These are phyloP conservation scores for Apostichopus parvimensis DNA, from an alignment of 35 echinoderm and acorn worm genomes.

Conservation along the genomic window DNA sequence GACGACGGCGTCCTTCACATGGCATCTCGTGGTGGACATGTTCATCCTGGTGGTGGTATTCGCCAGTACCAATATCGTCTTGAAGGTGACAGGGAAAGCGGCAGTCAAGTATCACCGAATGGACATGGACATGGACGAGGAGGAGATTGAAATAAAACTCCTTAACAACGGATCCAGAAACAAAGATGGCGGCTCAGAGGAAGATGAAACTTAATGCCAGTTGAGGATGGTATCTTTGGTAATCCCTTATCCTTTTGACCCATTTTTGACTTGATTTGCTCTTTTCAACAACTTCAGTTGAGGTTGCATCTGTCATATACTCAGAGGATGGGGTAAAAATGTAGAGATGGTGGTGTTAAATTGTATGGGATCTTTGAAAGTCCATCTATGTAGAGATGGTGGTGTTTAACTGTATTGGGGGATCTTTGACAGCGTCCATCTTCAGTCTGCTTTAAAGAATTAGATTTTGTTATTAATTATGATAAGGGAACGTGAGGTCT, in stretches of 20 bases:
- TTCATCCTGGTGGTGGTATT: slow-evolving; percentile 72
- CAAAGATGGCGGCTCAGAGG: slow-evolving; percentile 28
- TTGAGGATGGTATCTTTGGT: neutral
- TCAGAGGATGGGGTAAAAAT: no score
- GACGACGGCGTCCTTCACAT: slow-evolving; percentile 74
- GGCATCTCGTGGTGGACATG: slow-evolving; percentile 86
- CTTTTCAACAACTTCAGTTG: no score
- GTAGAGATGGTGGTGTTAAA: no score
- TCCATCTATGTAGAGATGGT: no score
- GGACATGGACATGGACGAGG: slow-evolving; percentile 38
- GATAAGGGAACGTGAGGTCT: no score
- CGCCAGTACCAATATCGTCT: slow-evolving; percentile 41
- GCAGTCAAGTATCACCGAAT: slow-evolving; percentile 66
- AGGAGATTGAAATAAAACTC: slow-evolving; percentile 75
- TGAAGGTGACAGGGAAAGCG: slow-evolving; percentile 57
- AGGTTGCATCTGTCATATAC: no score
- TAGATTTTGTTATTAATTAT: no score
- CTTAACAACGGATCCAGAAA: slow-evolving; percentile 55
- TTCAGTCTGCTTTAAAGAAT: no score
- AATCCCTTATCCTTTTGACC: neutral
- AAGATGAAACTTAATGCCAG: slow-evolving; percentile 3
- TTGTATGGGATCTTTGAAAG: no score
- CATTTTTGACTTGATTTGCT: neutral
- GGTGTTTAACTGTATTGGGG: no score
- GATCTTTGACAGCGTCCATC: no score